Evolutionary conservation across 2,113 vertebrate species (phyloP).

Genomic region (Colossoma macropomum): DNA sequence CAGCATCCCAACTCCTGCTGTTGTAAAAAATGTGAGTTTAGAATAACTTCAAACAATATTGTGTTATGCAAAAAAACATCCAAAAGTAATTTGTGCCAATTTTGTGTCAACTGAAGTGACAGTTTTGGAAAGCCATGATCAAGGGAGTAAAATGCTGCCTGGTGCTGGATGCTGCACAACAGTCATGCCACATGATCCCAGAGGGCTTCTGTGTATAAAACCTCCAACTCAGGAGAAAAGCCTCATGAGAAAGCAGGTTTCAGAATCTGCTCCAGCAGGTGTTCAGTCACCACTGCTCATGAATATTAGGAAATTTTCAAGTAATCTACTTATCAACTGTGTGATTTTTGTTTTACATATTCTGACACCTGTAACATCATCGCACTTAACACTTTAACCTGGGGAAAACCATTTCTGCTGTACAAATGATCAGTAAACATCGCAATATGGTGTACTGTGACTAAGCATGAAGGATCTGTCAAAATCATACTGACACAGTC

Average conservation of each 20-base stretch:
- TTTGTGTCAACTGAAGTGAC: background rate
- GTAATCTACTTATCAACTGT: background rate
- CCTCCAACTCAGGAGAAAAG: background rate
- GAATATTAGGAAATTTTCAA: background rate
- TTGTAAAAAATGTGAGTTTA: no score
- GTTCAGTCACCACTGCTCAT: background rate
- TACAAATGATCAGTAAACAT: background rate
- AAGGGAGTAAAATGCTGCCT: background rate
- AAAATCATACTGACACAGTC: background rate
- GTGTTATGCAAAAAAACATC: no score
- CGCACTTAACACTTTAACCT: background rate
- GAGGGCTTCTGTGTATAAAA: background rate
- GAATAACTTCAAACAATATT: no score
- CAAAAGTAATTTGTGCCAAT: no score
- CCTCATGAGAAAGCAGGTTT: background rate
- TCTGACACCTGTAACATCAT: background rate
- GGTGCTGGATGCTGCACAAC: background rate
- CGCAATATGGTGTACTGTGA: background rate
- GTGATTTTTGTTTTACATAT: no score
- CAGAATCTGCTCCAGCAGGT: background rate
- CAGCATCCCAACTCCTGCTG: no score
- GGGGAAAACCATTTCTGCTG: background rate
- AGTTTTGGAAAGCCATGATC: background rate
- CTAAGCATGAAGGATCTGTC: background rate
- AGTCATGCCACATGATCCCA: background rate